Percentiles rank a stretch among this genome's conserved stretches.
Evolutionary conservation across 2,888 invertebrate genomes (phyloP).

Genomic region (Xylota sylvarum): DNA sequence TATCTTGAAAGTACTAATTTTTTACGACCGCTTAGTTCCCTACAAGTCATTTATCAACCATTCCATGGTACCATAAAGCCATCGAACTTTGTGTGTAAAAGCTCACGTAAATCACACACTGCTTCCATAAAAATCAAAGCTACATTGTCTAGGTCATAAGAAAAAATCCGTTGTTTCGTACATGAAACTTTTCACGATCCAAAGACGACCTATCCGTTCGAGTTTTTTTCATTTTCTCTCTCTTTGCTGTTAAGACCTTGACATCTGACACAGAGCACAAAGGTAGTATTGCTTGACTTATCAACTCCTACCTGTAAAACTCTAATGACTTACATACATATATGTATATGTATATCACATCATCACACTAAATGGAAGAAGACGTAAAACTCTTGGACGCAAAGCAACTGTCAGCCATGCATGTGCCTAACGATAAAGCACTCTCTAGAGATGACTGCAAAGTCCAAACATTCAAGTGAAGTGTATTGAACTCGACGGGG

Average conservation of each 20-base stretch:
- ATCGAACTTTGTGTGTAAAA: constrained; percentile 38
- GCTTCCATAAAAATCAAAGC: constrained; percentile 26
- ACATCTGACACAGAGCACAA: constrained; percentile 13
- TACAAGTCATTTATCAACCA: neutral
- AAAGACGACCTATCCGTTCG: constrained; percentile 19
- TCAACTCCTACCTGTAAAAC: neutral
- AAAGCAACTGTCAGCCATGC: neutral
- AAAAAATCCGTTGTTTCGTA: neutral
- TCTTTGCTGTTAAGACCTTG: constrained; percentile 49
- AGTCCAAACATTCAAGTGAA: constrained; percentile 26
- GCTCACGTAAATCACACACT: constrained; percentile 20
- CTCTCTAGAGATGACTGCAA: neutral
- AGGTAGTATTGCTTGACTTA: constrained; percentile 12
- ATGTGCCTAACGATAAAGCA: neutral
- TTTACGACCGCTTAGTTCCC: neutral
- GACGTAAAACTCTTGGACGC: neutral
- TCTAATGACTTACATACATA: too few species aligned
- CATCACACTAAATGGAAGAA: neutral
- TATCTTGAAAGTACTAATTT: neutral
- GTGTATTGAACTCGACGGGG: constrained; percentile 46
- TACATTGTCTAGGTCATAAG: constrained; percentile 65
- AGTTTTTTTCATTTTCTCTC: constrained; percentile 20
- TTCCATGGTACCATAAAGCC: constrained; percentile 31
- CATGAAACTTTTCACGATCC: constrained; percentile 1
- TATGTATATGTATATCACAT: too few species aligned